Percentiles rank a stretch among this genome's conserved stretches.
These are phyloP conservation scores for Byasa hedistus DNA, from an alignment of 2,888 invertebrate species.

Conservation along the genomic window DNA sequence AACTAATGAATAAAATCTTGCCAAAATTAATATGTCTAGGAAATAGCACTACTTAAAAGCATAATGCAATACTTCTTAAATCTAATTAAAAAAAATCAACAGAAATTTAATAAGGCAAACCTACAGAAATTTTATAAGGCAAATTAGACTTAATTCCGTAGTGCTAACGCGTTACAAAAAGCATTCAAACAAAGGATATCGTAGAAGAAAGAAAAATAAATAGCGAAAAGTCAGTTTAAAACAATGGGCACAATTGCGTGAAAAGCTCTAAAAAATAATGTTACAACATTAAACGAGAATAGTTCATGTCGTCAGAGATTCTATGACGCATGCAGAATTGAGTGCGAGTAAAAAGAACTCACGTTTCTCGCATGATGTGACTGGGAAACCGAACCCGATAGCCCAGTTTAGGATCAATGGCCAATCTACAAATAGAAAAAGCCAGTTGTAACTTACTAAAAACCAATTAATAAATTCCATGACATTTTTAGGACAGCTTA, in stretches of 20 bases:
- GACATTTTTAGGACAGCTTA: not conserved
- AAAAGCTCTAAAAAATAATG: constrained; percentile 24
- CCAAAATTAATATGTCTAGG: too few species aligned
- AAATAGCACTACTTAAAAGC: too few species aligned
- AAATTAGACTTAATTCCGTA: too few species aligned
- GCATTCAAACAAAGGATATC: constrained; percentile 1
- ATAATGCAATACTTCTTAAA: too few species aligned
- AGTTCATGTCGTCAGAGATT: constrained; percentile 52
- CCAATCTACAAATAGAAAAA: constrained; percentile 79
- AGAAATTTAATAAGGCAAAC: too few species aligned
- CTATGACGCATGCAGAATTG: constrained; percentile 46
- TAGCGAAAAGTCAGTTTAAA: not conserved
- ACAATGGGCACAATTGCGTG: constrained; percentile 22
- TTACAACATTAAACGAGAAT: constrained; percentile 39
- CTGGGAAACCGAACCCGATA: constrained; percentile 77
- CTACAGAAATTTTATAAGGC: too few species aligned
- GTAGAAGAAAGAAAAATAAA: too few species aligned
- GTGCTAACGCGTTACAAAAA: too few species aligned
- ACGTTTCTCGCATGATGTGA: constrained; percentile 77
- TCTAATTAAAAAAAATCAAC: too few species aligned
- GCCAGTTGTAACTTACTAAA: constrained; percentile 34
- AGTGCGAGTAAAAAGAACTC: constrained; percentile 56
- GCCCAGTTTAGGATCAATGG: constrained; percentile 77
- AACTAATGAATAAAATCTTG: too few species aligned
- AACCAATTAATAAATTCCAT: not conserved